Conservation (phyloP, 2,113 vertebrate genomes). For the Argyrosomus japonicus region DNA sequence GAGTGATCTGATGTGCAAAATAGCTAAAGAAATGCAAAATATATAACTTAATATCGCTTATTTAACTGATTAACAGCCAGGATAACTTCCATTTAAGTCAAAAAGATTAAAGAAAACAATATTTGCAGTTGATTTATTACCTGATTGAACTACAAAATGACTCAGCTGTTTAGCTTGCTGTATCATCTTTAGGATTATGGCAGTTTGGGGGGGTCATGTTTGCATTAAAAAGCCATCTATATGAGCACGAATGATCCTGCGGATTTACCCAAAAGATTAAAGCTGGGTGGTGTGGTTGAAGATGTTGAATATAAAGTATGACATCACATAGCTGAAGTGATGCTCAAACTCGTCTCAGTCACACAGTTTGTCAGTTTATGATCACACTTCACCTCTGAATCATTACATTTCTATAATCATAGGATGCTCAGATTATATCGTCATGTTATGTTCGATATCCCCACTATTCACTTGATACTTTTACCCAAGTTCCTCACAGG, state of each 20-base stretch:
- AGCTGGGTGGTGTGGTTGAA: neutral
- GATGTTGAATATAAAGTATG: no score
- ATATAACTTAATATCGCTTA: neutral
- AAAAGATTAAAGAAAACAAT: neutral
- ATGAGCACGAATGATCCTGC: slow-evolving; percentile 6
- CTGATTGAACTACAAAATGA: neutral
- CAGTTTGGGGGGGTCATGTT: neutral
- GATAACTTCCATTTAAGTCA: neutral
- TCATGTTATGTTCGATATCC: neutral
- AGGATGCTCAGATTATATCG: neutral
- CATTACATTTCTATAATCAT: neutral
- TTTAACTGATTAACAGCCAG: neutral
- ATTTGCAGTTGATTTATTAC: neutral
- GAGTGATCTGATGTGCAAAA: neutral
- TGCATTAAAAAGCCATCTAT: slow-evolving; percentile 30
- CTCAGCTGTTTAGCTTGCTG: neutral
- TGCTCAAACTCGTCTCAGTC: neutral
- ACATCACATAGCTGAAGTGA: neutral
- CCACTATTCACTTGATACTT: slow-evolving; percentile 6
- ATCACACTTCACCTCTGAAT: neutral
- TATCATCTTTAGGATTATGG: slow-evolving; percentile 20
- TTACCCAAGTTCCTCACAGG: slow-evolving; percentile 6
- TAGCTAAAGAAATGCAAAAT: neutral
- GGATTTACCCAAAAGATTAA: slow-evolving; percentile 19
- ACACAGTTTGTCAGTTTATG: neutral